A percentile compares a stretch with the other conserved stretches of the same genome.
Evolutionary conservation across 2,797 vertebrate species (phyloP).

Genomic region (Micromesistius poutassou): DNA sequence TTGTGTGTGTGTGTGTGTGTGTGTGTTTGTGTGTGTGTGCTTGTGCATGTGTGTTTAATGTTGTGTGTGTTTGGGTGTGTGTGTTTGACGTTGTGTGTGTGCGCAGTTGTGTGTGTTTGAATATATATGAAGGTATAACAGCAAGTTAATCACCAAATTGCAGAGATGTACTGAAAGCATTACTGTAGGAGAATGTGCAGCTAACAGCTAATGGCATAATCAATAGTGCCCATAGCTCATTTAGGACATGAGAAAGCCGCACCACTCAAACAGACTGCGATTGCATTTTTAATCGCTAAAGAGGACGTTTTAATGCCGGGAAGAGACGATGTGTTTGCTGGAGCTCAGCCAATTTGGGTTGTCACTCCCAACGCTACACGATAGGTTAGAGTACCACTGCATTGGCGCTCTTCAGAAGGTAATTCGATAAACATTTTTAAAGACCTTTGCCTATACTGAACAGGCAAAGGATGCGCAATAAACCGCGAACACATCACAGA

Average conservation of each 20-base stretch:
- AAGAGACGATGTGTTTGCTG: not conserved
- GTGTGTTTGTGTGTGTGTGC: slow-evolving; percentile 13
- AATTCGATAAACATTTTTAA: not conserved
- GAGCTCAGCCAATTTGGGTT: slow-evolving; percentile 4
- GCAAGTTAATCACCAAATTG: slow-evolving; percentile 18
- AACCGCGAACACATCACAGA: not conserved
- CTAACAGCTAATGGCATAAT: slow-evolving; percentile 10
- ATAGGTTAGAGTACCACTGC: not conserved
- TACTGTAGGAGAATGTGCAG: slow-evolving; percentile 22
- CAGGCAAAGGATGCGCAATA: slow-evolving; percentile 7
- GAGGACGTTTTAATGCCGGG: not conserved
- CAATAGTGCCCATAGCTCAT: not conserved
- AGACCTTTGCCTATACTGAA: not conserved
- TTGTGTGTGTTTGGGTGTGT: slow-evolving; percentile 1
- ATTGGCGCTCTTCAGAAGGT: not conserved
- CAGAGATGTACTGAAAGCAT: slow-evolving; percentile 23
- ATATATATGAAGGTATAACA: slow-evolving; percentile 19
- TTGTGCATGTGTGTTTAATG: not conserved
- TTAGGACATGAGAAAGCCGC: slow-evolving; percentile 15
- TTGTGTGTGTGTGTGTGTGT: slow-evolving; percentile 24
- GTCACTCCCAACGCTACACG: not conserved
- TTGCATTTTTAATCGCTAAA: not conserved
- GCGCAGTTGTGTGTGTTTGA: slow-evolving; percentile 1
- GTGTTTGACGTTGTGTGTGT: not conserved
- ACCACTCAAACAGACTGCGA: not conserved